phyloP scores from a whole-genome alignment of 2,113 vertebrate species.

The Noctilio leporinus region DNA sequence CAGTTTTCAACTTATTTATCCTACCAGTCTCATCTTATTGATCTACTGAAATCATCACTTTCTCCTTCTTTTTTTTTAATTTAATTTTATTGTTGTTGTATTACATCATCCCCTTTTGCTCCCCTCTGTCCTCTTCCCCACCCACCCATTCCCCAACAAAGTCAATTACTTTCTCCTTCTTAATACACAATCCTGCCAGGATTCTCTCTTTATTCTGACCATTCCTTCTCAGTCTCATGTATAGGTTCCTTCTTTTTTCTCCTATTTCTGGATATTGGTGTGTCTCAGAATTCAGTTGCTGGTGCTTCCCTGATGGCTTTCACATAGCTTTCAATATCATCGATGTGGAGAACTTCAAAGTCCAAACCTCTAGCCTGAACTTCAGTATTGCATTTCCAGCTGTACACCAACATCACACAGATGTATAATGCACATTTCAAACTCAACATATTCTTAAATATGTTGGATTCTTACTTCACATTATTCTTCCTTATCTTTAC shows the following conservation, averaged over 20 bases:
- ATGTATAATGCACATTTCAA: background rate
- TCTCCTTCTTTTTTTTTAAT: too few relatives aligned
- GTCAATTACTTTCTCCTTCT: too few relatives aligned
- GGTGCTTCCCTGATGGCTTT: background rate
- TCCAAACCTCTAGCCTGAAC: background rate
- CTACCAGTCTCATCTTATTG: background rate
- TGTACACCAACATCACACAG: background rate
- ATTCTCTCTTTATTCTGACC: background rate
- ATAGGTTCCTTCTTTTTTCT: background rate
- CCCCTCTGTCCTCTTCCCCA: too few relatives aligned
- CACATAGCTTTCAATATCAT: background rate
- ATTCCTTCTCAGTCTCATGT: background rate
- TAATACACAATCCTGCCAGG: background rate
- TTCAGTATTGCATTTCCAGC: background rate
- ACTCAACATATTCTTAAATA: background rate
- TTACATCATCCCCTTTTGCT: too few relatives aligned
- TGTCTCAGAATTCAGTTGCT: background rate
- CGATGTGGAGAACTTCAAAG: background rate
- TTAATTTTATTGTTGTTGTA: too few relatives aligned
- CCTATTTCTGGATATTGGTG: background rate
- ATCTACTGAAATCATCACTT: background rate
- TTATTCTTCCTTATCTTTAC: background rate
- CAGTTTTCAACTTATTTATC: background rate
- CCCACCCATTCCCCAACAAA: too few relatives aligned
- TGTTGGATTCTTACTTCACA: background rate